These are phyloP conservation scores for Phataginus tetradactyla DNA, from an alignment of 2,797 vertebrate species.

Conservation along the genomic window DNA sequence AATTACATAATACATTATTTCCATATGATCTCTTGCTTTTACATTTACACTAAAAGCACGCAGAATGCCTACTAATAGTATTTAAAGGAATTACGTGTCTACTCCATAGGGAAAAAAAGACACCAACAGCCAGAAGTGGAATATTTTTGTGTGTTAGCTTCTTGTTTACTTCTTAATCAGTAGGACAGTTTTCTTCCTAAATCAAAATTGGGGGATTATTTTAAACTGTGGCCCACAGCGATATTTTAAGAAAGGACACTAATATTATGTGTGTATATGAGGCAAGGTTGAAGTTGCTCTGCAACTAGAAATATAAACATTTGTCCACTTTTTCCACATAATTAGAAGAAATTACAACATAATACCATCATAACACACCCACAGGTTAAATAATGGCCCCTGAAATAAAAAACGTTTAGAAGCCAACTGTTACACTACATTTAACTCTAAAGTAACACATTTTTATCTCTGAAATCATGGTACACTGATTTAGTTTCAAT, in stretches of 20 bases:
- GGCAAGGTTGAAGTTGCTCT: constrained; percentile 55
- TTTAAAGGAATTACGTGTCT: constrained; percentile 45
- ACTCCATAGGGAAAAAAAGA: constrained; percentile 11
- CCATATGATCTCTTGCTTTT: background rate
- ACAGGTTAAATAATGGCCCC: constrained; percentile 68
- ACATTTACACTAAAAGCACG: constrained; percentile 33
- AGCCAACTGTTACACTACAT: constrained; percentile 49
- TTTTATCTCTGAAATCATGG: constrained; percentile 74
- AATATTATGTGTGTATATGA: constrained; percentile 51
- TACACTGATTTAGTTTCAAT: constrained; percentile 66
- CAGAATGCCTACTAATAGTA: constrained; percentile 13
- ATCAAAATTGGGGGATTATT: constrained; percentile 63
- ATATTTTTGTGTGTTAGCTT: constrained; percentile 33
- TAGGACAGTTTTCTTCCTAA: constrained; percentile 61
- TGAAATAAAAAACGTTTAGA: constrained; percentile 73
- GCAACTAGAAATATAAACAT: constrained; percentile 55
- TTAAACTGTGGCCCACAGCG: constrained; percentile 35
- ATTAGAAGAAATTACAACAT: constrained; percentile 63
- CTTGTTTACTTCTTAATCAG: constrained; percentile 71
- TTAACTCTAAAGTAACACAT: constrained; percentile 69
- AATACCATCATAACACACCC: constrained; percentile 51
- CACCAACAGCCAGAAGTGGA: background rate
- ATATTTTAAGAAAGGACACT: constrained; percentile 66
- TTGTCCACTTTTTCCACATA: constrained; percentile 51
- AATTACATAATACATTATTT: constrained; percentile 35